Percentiles rank a stretch among this genome's conserved stretches.
Evolutionary conservation across 2,888 invertebrate genomes (phyloP).

Genomic region (Hirtodrosophila duncani): DNA sequence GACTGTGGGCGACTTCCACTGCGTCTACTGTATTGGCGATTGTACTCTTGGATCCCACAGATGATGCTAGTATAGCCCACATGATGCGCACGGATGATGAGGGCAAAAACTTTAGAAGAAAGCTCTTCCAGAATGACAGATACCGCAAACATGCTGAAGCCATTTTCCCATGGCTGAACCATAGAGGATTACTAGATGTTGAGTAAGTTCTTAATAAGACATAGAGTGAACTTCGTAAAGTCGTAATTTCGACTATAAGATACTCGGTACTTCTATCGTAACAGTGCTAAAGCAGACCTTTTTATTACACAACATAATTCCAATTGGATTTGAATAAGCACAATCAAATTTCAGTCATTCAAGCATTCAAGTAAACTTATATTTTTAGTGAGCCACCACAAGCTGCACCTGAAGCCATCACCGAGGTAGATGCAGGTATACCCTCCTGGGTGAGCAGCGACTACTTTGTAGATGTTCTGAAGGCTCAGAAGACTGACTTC

Average conservation of each 20-base stretch:
- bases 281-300: too few relatives aligned
- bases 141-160: slow-evolving; percentile 53
- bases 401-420: not conserved
- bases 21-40: slow-evolving; percentile 31
- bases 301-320: too few relatives aligned
- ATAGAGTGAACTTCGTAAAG: too few relatives aligned
- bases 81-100: slow-evolving; percentile 31
- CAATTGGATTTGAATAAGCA: too few relatives aligned
- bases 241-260: too few relatives aligned
- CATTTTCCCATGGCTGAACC: slow-evolving; percentile 59
- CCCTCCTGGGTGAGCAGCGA: slow-evolving; percentile 52
- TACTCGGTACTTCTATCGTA: too few relatives aligned
- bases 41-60: slow-evolving; percentile 56
- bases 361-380: too few relatives aligned
- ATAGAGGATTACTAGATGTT: slow-evolving; percentile 50
- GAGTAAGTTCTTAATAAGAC: slow-evolving; percentile 25
- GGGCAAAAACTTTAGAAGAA: slow-evolving; percentile 24
- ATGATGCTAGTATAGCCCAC: slow-evolving; percentile 47
- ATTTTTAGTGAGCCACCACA: slow-evolving; percentile 13
- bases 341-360: too few relatives aligned
- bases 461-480: slow-evolving; percentile 44
- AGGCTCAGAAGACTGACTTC: slow-evolving; percentile 31
- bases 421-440: slow-evolving; percentile 3
- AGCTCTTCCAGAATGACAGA: slow-evolving; percentile 35
- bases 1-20: slow-evolving; percentile 53